phyloP scores from a whole-genome alignment of 2,113 vertebrate genomes.

The Nycticorax nycticorax region DNA sequence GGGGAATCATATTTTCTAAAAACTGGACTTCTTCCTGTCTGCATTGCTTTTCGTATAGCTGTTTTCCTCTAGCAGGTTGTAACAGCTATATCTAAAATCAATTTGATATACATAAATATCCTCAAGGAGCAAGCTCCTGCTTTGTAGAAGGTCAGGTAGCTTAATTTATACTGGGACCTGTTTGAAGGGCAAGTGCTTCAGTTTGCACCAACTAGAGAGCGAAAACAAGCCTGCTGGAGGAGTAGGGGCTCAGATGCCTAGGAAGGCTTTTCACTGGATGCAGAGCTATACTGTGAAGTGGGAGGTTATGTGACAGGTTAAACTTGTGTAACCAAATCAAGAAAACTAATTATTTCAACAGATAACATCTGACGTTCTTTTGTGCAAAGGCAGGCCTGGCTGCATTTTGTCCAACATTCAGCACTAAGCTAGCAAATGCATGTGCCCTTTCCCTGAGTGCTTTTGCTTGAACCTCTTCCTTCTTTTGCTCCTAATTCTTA shows the following conservation, averaged over 20 bases:
- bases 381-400: conserved; percentile 24
- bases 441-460: not conserved
- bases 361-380: conserved; percentile 6
- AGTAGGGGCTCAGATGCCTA: conserved; percentile 24
- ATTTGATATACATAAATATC: not conserved
- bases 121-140: not conserved
- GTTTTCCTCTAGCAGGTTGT: not conserved
- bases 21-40: not conserved
- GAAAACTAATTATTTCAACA: conserved; percentile 57
- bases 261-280: conserved; percentile 27
- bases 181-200: not conserved
- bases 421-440: not conserved
- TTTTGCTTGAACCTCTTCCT: conserved; percentile 18
- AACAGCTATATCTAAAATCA: not conserved
- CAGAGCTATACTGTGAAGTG: conserved; percentile 45
- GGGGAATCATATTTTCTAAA: conserved; percentile 28
- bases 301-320: conserved; percentile 60
- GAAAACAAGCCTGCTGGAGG: not conserved
- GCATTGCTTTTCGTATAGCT: not conserved
- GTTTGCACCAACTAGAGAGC: not conserved
- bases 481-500: conserved; percentile 7
- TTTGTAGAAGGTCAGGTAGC: not conserved
- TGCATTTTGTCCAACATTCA: conserved; percentile 12
- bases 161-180: not conserved
- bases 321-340: conserved; percentile 59